Evolutionary conservation across 2,888 invertebrate species (phyloP).

Genomic region (Drosophila tripunctata): DNA sequence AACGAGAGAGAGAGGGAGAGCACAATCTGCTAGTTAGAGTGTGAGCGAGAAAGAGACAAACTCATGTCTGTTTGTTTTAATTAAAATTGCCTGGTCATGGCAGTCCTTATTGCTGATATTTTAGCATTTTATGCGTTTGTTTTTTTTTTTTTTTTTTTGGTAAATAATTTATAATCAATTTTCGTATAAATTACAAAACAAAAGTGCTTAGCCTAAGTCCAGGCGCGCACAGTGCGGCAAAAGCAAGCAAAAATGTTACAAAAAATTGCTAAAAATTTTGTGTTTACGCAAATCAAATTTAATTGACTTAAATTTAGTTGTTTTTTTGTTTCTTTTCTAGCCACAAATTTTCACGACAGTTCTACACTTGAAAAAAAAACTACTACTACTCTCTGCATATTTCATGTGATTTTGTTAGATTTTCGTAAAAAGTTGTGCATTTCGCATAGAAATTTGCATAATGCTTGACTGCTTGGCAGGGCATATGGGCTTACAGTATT

Average conservation of each 20-base stretch:
- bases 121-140: constrained; percentile 10
- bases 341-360: too few species aligned
- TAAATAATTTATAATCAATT: constrained; percentile 70
- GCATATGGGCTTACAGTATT: constrained; percentile 12
- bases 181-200: constrained; percentile 67
- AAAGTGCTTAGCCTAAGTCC: constrained; percentile 49
- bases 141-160: constrained; percentile 45
- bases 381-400: too few species aligned
- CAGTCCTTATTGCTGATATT: constrained; percentile 10
- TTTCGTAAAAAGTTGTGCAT: background rate
- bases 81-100: constrained; percentile 55
- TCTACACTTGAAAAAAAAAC: too few species aligned
- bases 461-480: constrained; percentile 1
- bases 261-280: background rate
- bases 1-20: background rate
- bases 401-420: background rate
- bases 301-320: too few species aligned
- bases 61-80: constrained; percentile 64
- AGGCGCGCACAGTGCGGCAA: constrained; percentile 13
- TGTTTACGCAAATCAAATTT: background rate
- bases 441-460: constrained; percentile 3
- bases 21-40: background rate
- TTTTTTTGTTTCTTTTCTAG: too few species aligned
- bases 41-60: background rate
- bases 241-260: background rate